Conservation (phyloP, 1,140 invertebrate genomes). For the Zaprionus lachaisei region DNA sequence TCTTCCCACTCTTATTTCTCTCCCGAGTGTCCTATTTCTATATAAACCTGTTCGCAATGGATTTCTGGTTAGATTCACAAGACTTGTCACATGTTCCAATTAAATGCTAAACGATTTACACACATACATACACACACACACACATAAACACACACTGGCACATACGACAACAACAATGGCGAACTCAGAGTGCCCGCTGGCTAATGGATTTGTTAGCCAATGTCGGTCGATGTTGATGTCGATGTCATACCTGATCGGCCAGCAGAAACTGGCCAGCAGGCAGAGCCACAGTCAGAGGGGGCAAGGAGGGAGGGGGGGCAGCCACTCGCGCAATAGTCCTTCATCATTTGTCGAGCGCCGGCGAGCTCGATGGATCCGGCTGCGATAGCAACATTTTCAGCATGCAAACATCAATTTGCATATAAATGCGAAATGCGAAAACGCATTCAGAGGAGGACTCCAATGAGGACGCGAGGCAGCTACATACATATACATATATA, state of each 20-base stretch:
- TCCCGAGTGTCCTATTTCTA: background rate
- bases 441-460: slow-evolving; percentile 70
- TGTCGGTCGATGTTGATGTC: background rate
- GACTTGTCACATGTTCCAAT: slow-evolving; percentile 4
- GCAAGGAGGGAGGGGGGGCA: background rate
- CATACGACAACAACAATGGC: background rate
- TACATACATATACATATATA: background rate
- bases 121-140: background rate
- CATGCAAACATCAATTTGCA: slow-evolving; percentile 83
- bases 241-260: slow-evolving; percentile 25
- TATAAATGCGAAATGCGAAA: slow-evolving; percentile 83
- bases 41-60: background rate
- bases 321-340: slow-evolving; percentile 40
- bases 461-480: slow-evolving; percentile 36
- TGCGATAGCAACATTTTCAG: slow-evolving; percentile 73
- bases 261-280: slow-evolving; percentile 6
- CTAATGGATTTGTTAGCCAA: slow-evolving; percentile 9
- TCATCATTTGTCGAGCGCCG: slow-evolving; percentile 55
- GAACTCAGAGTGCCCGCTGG: background rate
- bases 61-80: background rate
- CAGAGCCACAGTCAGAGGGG: too few relatives aligned
- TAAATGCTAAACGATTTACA: slow-evolving; percentile 6
- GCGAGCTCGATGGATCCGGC: slow-evolving; percentile 8
- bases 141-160: slow-evolving; percentile 8
- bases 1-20: background rate